A percentile compares a stretch with the other conserved stretches of the same genome.
Conservation (phyloP, 2,888 invertebrate species). For the Drosophila leonis region DNA sequence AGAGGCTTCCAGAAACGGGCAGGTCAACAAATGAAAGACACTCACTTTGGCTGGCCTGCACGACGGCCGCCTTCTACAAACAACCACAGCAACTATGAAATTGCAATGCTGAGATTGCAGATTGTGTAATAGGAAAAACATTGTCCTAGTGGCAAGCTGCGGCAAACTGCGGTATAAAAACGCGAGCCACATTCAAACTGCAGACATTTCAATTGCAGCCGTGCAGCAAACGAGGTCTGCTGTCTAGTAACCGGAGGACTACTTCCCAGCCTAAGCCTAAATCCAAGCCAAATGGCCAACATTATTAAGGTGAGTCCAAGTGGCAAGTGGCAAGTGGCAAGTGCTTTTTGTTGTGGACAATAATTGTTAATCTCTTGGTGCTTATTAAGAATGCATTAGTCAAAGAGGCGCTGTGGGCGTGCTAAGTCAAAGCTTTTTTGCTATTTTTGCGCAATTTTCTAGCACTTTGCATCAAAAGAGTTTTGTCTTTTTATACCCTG, state of each 20-base stretch:
- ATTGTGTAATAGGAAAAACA: slow-evolving; percentile 75
- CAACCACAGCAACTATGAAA: background rate
- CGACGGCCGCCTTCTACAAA: slow-evolving; percentile 36
- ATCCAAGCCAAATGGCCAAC: slow-evolving; percentile 58
- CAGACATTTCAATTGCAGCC: slow-evolving; percentile 66
- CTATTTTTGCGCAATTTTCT: slow-evolving; percentile 23
- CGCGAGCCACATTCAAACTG: slow-evolving; percentile 41
- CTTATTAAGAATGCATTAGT: slow-evolving; percentile 55
- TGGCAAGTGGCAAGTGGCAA: background rate
- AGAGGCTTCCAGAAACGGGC: slow-evolving; percentile 20
- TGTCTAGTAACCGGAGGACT: slow-evolving; percentile 1
- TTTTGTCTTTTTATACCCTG: slow-evolving; percentile 10
- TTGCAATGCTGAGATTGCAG: slow-evolving; percentile 15
- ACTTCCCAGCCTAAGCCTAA: slow-evolving; percentile 10
- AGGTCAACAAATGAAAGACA: slow-evolving; percentile 51
- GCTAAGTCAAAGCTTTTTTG: slow-evolving; percentile 6
- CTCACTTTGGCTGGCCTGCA: slow-evolving; percentile 38
- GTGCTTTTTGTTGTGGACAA: slow-evolving; percentile 8
- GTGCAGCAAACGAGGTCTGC: slow-evolving; percentile 46
- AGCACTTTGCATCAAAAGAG: slow-evolving; percentile 12
- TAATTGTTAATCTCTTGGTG: slow-evolving; percentile 24
- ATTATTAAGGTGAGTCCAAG: slow-evolving; percentile 64
- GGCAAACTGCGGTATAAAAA: slow-evolving; percentile 61
- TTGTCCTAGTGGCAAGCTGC: slow-evolving; percentile 63
- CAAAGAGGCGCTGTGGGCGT: slow-evolving; percentile 1